These are phyloP conservation scores for Trachymyrmex septentrionalis DNA, from an alignment of 1,140 invertebrate species.

Conservation along the genomic window DNA sequence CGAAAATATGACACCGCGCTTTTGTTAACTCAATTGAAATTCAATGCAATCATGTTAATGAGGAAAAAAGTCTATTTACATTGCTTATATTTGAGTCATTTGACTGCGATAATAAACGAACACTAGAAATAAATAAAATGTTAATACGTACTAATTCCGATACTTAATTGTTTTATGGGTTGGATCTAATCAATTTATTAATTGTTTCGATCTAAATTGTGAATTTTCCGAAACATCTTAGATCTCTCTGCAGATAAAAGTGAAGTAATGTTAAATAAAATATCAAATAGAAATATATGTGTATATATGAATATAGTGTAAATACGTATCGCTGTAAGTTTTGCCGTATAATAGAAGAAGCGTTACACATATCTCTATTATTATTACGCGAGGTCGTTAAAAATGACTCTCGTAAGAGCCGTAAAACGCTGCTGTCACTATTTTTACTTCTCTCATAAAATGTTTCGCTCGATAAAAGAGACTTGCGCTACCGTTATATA, in stretches of 20 bases:
- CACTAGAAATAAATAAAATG: neutral
- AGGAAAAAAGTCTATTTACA: neutral
- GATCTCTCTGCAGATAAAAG: neutral
- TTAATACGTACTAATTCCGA: neutral
- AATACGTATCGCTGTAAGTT: neutral
- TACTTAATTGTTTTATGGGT: neutral
- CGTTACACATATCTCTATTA: slow-evolving; percentile 25
- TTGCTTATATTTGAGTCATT: neutral
- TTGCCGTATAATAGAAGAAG: neutral
- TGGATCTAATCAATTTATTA: too few relatives aligned
- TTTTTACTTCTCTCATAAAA: slow-evolving; percentile 64
- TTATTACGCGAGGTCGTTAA: slow-evolving; percentile 41
- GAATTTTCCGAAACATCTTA: neutral
- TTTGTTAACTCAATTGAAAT: neutral
- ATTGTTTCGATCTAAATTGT: neutral
- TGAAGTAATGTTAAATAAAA: neutral
- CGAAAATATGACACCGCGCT: neutral
- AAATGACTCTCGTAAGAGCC: slow-evolving; percentile 44
- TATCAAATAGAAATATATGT: neutral
- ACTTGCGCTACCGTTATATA: slow-evolving; percentile 59
- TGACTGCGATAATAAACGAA: neutral
- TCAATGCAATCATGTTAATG: neutral
- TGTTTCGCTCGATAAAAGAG: slow-evolving; percentile 48
- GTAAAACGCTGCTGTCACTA: slow-evolving; percentile 56
- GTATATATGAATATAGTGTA: neutral